Conservation (phyloP, 2,888 invertebrate genomes). For the Thyatira batis region DNA sequence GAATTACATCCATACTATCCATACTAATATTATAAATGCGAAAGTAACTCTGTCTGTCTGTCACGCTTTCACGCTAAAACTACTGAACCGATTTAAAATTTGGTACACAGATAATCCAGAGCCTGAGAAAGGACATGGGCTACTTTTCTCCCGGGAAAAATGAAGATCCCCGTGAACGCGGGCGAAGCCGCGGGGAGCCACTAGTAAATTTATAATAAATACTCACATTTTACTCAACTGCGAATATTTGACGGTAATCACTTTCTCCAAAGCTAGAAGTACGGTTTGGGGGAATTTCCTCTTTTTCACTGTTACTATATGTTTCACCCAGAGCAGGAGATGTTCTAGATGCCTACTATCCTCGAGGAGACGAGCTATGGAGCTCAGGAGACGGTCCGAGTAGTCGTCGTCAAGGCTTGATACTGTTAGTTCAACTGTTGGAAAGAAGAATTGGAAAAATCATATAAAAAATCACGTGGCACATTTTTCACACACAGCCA, state of each 20-base stretch:
- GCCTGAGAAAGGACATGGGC: too few species aligned
- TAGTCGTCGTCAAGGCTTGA: constrained; percentile 87
- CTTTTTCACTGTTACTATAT: constrained; percentile 85
- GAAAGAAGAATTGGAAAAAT: background rate
- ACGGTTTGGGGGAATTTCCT: constrained; percentile 84
- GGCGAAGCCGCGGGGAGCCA: too few species aligned
- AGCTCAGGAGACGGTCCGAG: constrained; percentile 87
- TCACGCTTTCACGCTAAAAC: too few species aligned
- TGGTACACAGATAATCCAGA: too few species aligned
- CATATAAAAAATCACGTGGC: too few species aligned
- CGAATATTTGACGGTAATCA: constrained; percentile 89
- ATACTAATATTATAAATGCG: too few species aligned
- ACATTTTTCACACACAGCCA: background rate
- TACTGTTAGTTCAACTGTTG: constrained; percentile 89
- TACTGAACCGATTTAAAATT: too few species aligned
- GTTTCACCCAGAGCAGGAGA: constrained; percentile 90
- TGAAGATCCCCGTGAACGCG: too few species aligned
- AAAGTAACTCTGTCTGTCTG: too few species aligned
- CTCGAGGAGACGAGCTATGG: constrained; percentile 88
- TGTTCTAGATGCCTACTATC: constrained; percentile 93
- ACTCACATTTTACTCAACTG: constrained; percentile 93
- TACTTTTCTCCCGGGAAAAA: too few species aligned
- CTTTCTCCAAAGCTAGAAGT: constrained; percentile 89
- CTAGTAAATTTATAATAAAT: constrained; percentile 1
- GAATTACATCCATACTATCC: too few species aligned